These are phyloP conservation scores for Didymodactylos carnosus DNA, from an alignment of 2,888 invertebrate genomes.

Conservation along the genomic window DNA sequence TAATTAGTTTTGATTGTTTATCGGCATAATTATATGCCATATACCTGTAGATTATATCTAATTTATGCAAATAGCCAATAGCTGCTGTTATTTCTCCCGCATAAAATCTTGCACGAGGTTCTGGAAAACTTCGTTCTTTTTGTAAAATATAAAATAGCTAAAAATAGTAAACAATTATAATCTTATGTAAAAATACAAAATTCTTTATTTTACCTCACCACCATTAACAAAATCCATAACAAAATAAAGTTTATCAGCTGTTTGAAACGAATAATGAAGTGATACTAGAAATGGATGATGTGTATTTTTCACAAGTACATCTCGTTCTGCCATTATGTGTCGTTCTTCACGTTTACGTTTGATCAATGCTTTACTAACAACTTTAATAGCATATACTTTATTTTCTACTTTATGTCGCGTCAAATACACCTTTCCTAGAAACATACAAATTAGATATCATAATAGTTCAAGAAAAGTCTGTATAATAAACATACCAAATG, in stretches of 20 bases:
- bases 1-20: too few relatives aligned
- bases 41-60: slow-evolving; percentile 45
- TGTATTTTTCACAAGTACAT: slow-evolving; percentile 42
- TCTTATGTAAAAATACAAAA: neutral
- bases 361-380: slow-evolving; percentile 41
- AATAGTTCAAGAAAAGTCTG: too few relatives aligned
- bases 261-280: slow-evolving; percentile 45
- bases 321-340: slow-evolving; percentile 46
- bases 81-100: slow-evolving; percentile 45
- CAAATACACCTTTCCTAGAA: slow-evolving; percentile 41
- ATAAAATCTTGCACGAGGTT: slow-evolving; percentile 42
- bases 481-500: too few relatives aligned
- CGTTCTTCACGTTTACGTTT: slow-evolving; percentile 43
- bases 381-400: slow-evolving; percentile 43
- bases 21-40: too few relatives aligned
- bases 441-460: too few relatives aligned
- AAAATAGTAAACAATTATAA: neutral
- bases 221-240: slow-evolving; percentile 46
- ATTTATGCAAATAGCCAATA: slow-evolving; percentile 43
- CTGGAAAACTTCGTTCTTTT: slow-evolving; percentile 36
- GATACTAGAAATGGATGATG: slow-evolving; percentile 45
- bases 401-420: slow-evolving; percentile 39
- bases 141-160: slow-evolving; percentile 46
- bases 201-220: slow-evolving; percentile 40
- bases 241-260: slow-evolving; percentile 44